Conservation (phyloP, 1,140 invertebrate species). For the Hesperophylax magnus region DNA sequence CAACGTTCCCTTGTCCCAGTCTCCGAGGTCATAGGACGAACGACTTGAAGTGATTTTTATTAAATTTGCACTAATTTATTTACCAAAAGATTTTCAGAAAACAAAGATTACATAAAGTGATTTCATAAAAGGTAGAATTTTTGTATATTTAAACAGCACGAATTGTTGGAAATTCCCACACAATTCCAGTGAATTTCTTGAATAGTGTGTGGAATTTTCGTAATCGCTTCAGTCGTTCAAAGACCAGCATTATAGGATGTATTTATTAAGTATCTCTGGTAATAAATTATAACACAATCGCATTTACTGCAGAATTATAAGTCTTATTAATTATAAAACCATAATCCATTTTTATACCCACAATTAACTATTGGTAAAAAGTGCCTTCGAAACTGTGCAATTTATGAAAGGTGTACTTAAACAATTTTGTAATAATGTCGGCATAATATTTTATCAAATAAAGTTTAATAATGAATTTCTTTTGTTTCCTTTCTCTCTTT, state of each 20-base stretch:
- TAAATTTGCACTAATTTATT: constrained; percentile 41
- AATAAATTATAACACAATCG: constrained; percentile 13
- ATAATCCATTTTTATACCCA: neutral
- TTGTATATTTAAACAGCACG: constrained; percentile 4
- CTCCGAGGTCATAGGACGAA: constrained; percentile 64
- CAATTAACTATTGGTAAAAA: constrained; percentile 2
- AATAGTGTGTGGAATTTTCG: constrained; percentile 51
- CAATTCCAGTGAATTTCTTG: constrained; percentile 15
- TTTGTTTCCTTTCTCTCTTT: neutral
- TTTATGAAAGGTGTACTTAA: constrained; percentile 17
- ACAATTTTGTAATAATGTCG: constrained; percentile 12
- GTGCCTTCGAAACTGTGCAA: constrained; percentile 30
- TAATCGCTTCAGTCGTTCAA: constrained; percentile 53
- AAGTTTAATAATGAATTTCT: constrained; percentile 14
- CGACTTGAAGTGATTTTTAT: constrained; percentile 65
- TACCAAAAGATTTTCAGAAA: constrained; percentile 6
- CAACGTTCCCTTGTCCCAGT: constrained; percentile 68
- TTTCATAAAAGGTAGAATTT: neutral
- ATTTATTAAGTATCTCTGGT: constrained; percentile 5
- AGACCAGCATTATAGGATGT: neutral
- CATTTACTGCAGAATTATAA: neutral
- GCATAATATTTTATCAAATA: constrained; percentile 24
- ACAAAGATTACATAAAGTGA: neutral
- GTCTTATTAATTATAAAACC: neutral
- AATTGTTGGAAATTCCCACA: constrained; percentile 41